Conservation (phyloP, 2,888 invertebrate species). For the Colostygia pectinataria region DNA sequence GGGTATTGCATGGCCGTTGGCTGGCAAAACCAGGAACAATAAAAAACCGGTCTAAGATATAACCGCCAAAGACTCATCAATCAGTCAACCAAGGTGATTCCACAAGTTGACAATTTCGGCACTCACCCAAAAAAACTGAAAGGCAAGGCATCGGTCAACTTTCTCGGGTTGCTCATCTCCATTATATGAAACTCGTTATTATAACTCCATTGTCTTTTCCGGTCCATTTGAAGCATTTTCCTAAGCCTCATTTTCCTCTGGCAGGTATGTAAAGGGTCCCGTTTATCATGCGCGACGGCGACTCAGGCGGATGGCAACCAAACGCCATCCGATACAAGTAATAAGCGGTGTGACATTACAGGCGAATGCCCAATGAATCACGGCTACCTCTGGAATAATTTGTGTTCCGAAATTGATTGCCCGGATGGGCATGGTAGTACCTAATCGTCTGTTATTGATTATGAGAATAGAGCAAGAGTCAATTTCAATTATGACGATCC, state of each 20-base stretch:
- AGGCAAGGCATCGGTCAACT: constrained; percentile 2
- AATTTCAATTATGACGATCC: no score
- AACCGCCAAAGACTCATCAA: no score
- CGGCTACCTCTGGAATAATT: constrained; percentile 1
- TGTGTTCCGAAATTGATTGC: background rate
- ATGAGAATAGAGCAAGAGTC: no score
- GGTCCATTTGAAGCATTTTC: constrained; percentile 22
- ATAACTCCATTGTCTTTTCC: constrained; percentile 22
- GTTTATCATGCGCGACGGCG: constrained; percentile 65
- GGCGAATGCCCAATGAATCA: constrained; percentile 18
- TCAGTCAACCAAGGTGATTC: no score
- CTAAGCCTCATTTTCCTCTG: constrained; percentile 22
- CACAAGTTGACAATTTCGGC: no score
- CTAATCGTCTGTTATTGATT: background rate
- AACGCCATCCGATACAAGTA: constrained; percentile 42
- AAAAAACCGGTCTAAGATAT: no score
- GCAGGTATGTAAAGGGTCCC: constrained; percentile 40
- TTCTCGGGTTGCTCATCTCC: background rate
- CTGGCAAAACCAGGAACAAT: no score
- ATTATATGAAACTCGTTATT: constrained; percentile 13
- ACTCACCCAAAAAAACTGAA: background rate
- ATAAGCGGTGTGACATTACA: constrained; percentile 37
- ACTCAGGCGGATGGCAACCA: constrained; percentile 62
- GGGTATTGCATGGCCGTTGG: no score
- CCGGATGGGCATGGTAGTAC: background rate